These are phyloP conservation scores for Eclectus roratus DNA, from an alignment of 2,113 vertebrate genomes.

Conservation along the genomic window DNA sequence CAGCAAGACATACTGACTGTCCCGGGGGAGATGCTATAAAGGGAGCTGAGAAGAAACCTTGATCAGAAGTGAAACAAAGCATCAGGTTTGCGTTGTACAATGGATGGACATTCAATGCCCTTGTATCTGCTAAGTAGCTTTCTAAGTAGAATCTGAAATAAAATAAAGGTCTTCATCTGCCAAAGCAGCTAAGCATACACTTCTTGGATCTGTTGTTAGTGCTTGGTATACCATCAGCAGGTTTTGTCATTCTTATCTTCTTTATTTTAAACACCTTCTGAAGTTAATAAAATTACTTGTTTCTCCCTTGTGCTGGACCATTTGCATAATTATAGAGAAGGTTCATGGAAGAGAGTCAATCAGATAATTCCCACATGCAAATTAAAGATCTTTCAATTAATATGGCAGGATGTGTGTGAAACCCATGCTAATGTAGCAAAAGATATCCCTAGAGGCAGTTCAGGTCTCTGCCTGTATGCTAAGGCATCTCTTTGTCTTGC, in stretches of 20 bases:
- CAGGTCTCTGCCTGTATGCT: not conserved
- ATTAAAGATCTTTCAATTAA: conserved; percentile 61
- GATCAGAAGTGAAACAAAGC: not conserved
- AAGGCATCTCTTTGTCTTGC: not conserved
- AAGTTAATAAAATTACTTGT: conserved; percentile 53
- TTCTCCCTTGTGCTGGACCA: conserved; percentile 23
- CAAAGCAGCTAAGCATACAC: not conserved
- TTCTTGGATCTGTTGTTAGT: not conserved
- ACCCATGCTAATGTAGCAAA: conserved; percentile 13
- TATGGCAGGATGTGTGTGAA: conserved; percentile 28
- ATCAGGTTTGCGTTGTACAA: not conserved
- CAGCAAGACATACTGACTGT: not conserved
- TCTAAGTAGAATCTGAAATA: not conserved
- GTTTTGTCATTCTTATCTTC: not conserved
- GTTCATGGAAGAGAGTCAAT: conserved; percentile 46
- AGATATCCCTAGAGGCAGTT: not conserved
- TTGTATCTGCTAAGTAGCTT: not conserved
- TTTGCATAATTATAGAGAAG: conserved; percentile 60
- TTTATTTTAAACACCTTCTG: conserved; percentile 44
- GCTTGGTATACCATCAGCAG: not conserved
- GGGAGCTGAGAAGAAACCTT: not conserved
- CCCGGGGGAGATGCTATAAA: not conserved
- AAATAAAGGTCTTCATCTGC: not conserved
- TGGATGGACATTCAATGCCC: not conserved
- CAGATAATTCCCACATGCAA: conserved; percentile 65